Conservation (phyloP, 2,797 vertebrate genomes). For the Anableps anableps region DNA sequence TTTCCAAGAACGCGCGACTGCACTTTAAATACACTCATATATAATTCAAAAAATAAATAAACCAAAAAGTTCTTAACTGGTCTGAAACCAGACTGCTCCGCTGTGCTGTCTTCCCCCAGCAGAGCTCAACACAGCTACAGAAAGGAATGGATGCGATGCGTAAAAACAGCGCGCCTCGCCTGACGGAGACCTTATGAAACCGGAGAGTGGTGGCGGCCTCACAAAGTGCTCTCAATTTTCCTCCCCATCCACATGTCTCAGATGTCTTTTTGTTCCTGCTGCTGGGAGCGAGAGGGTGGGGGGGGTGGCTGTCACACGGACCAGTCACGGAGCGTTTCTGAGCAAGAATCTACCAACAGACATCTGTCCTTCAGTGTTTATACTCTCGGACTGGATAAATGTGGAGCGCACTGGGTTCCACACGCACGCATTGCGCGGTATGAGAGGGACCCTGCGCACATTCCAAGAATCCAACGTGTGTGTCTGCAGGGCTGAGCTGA, state of each 20-base stretch:
- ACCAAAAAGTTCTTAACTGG: slow-evolving; percentile 15
- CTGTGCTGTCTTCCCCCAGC: slow-evolving; percentile 48
- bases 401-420: slow-evolving; percentile 13
- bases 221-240: slow-evolving; percentile 64
- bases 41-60: neutral
- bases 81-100: slow-evolving; percentile 48
- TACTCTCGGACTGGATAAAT: slow-evolving; percentile 34
- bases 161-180: slow-evolving; percentile 67
- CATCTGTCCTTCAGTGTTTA: slow-evolving; percentile 51
- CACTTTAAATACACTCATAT: too few relatives aligned
- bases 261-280: slow-evolving; percentile 73
- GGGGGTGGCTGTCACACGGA: slow-evolving; percentile 48
- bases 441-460: neutral
- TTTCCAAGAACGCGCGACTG: slow-evolving; percentile 26
- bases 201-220: slow-evolving; percentile 62
- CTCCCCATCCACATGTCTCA: slow-evolving; percentile 69
- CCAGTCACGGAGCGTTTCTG: slow-evolving; percentile 41
- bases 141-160: slow-evolving; percentile 63
- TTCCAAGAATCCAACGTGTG: neutral
- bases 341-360: slow-evolving; percentile 42
- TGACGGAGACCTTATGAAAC: slow-evolving; percentile 71
- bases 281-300: slow-evolving; percentile 18
- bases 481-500: neutral
- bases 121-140: slow-evolving; percentile 34
- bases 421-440: neutral